Conservation (phyloP, 1,140 invertebrate species). For the Gerris buenoi region DNA sequence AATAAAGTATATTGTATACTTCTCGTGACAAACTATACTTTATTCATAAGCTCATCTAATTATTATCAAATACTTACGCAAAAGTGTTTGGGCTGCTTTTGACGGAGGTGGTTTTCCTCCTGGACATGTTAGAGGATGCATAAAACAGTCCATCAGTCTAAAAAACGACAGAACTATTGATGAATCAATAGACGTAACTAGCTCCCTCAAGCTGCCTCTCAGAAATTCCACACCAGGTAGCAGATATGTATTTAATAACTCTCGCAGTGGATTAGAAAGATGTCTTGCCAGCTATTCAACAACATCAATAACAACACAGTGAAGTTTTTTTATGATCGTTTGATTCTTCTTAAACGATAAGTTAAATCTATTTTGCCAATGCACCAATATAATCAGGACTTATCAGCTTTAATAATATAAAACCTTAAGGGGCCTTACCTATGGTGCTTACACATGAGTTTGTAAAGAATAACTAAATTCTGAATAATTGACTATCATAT, state of each 20-base stretch:
- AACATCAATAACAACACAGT: conserved; percentile 3
- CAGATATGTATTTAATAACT: conserved; percentile 42
- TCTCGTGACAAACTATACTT: too few relatives aligned
- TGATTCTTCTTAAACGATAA: too few relatives aligned
- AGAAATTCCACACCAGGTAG: conserved; percentile 37
- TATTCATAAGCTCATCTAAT: too few relatives aligned
- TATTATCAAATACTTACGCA: conserved; percentile 38
- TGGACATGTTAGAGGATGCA: conserved; percentile 35
- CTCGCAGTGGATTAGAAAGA: conserved; percentile 23
- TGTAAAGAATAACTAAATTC: too few relatives aligned
- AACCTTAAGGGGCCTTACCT: too few relatives aligned
- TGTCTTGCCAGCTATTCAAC: conserved; percentile 8
- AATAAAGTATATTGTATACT: too few relatives aligned
- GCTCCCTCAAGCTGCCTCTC: conserved; percentile 34
- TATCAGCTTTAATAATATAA: too few relatives aligned
- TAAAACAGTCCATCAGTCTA: conserved; percentile 39
- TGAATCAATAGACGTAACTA: conserved; percentile 40
- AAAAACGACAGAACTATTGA: conserved; percentile 40
- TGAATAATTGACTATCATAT: too few relatives aligned
- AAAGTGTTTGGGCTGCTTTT: conserved; percentile 30
- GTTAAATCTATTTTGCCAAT: too few relatives aligned
- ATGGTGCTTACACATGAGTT: too few relatives aligned
- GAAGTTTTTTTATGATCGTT: too few relatives aligned
- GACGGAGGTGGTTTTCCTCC: conserved; percentile 39
- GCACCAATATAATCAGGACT: too few relatives aligned